Conservation (phyloP, 2,888 invertebrate genomes). For the Ormia ochracea region DNA sequence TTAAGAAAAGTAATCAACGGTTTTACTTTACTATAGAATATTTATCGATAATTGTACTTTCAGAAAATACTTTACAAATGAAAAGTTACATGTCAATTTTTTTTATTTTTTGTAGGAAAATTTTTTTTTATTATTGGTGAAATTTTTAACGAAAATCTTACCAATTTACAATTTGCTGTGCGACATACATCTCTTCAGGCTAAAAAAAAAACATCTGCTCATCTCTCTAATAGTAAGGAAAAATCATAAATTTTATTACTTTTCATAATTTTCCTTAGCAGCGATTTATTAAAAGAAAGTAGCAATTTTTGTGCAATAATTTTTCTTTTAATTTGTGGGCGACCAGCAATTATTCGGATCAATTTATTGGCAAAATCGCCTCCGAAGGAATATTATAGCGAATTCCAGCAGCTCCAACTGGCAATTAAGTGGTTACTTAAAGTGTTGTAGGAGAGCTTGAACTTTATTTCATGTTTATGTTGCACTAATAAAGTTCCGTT, state of each 20-base stretch:
- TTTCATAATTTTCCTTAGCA: not conserved
- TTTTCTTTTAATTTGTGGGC: slow-evolving; percentile 12
- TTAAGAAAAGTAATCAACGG: too few species aligned
- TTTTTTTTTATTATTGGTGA: too few species aligned
- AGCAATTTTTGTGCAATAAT: not conserved
- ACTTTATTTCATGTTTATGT: not conserved
- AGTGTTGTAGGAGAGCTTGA: not conserved
- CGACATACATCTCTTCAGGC: too few species aligned
- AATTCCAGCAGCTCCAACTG: not conserved
- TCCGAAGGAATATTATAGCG: not conserved
- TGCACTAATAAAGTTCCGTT: not conserved
- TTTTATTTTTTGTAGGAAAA: too few species aligned
- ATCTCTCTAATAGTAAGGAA: too few species aligned
- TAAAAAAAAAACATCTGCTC: too few species aligned
- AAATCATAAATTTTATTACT: not conserved
- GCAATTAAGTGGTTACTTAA: not conserved
- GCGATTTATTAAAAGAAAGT: not conserved
- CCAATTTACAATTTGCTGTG: too few species aligned
- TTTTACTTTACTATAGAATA: too few species aligned
- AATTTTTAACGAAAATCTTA: too few species aligned
- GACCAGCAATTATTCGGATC: not conserved
- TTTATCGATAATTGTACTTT: not conserved
- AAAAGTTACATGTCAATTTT: not conserved
- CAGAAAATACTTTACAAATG: not conserved
- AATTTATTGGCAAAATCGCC: not conserved